A percentile compares a stretch with the other conserved stretches of the same genome.
Evolutionary conservation across 2,113 vertebrate genomes (phyloP).

Genomic region (Benitochromis conjunctus): DNA sequence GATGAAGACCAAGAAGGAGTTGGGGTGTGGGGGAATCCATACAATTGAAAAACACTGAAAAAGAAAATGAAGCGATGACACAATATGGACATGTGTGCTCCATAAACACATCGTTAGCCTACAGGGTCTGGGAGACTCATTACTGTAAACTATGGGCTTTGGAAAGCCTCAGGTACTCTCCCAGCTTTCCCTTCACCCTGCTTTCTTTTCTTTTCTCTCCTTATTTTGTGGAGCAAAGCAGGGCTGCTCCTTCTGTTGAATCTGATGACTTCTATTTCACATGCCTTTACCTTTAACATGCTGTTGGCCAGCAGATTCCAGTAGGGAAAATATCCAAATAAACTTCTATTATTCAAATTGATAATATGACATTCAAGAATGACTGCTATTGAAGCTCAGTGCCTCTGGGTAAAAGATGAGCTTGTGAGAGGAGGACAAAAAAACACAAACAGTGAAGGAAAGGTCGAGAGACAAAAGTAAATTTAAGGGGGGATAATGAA

Average conservation of each 20-base stretch:
- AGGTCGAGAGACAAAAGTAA: neutral
- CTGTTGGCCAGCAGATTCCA: neutral
- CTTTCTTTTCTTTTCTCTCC: neutral
- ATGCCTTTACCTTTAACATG: neutral
- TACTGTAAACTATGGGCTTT: slow-evolving; percentile 3
- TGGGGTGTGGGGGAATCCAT: neutral
- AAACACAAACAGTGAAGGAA: neutral
- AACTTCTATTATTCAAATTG: neutral
- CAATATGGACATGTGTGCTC: slow-evolving; percentile 13
- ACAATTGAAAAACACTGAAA: neutral
- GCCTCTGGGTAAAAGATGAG: neutral
- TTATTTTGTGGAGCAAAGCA: neutral
- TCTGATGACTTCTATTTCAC: neutral
- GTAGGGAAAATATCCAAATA: neutral
- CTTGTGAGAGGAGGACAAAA: neutral
- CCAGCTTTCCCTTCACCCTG: neutral
- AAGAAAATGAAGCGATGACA: slow-evolving; percentile 5
- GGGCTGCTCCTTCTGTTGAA: neutral
- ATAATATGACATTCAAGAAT: neutral
- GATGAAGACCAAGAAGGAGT: neutral
- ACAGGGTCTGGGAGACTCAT: slow-evolving; percentile 35
- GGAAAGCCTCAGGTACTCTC: slow-evolving; percentile 3
- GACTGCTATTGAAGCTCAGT: neutral
- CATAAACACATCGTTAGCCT: slow-evolving; percentile 35
- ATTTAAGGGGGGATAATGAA: neutral